These are phyloP conservation scores for Apolygus lucorum DNA, from an alignment of 1,140 invertebrate genomes.

Conservation along the genomic window DNA sequence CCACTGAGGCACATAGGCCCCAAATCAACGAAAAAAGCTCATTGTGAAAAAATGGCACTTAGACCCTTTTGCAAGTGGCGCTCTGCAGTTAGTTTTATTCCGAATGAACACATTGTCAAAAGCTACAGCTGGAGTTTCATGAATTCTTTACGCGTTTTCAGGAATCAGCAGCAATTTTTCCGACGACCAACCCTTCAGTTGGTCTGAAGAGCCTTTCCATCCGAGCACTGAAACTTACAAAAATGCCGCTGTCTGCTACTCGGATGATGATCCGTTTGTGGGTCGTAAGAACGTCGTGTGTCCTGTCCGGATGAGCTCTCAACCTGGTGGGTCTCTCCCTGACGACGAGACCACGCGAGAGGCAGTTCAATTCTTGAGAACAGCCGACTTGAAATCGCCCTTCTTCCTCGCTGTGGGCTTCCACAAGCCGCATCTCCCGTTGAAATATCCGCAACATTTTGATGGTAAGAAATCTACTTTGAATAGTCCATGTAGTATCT, in stretches of 20 bases:
- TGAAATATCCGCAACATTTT: slow-evolving; percentile 70
- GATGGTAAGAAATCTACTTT: too few species aligned
- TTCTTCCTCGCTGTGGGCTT: slow-evolving; percentile 79
- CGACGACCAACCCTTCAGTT: slow-evolving; percentile 77
- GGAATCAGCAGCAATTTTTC: slow-evolving; percentile 66
- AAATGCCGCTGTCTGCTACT: slow-evolving; percentile 59
- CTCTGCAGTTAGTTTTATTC: too few species aligned
- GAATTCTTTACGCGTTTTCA: too few species aligned
- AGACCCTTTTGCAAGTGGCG: too few species aligned
- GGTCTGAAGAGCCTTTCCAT: slow-evolving; percentile 64
- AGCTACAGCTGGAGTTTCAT: too few species aligned
- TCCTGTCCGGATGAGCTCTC: slow-evolving; percentile 57
- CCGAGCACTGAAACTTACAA: slow-evolving; percentile 66
- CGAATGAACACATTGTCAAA: too few species aligned
- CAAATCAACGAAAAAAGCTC: too few species aligned
- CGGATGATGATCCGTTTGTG: slow-evolving; percentile 37
- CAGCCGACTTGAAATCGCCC: slow-evolving; percentile 43
- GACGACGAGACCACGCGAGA: slow-evolving; percentile 62
- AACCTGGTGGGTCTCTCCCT: slow-evolving; percentile 65
- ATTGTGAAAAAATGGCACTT: too few species aligned
- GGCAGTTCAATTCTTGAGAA: slow-evolving; percentile 53
- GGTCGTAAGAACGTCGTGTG: slow-evolving; percentile 62
- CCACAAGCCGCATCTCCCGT: slow-evolving; percentile 84
- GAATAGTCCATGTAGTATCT: too few species aligned
- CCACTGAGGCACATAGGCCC: too few species aligned